Base-by-base conservation (phyloP, 2,888 invertebrate species). In the Opisthograptis luteolata region DNA sequence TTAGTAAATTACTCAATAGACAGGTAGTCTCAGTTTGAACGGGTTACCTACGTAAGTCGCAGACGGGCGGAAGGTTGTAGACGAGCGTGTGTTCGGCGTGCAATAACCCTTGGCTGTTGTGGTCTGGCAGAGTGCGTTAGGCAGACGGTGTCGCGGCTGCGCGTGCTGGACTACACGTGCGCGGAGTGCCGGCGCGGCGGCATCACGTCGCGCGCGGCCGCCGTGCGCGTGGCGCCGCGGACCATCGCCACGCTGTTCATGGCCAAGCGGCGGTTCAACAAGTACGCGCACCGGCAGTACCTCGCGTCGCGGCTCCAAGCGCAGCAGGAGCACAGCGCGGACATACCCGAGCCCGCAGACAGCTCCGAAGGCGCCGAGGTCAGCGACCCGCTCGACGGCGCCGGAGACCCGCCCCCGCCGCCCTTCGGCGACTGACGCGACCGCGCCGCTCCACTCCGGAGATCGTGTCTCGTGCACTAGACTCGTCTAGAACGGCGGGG, bases 211-310 rank as follows among this genome's bases (percentile, higher is more conserved):
- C 87, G 89, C 66, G 85, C 89, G 8, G 89, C 89, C 55, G 89
- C 89, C 67, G 89, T 83, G 55, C 86, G 89, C 44, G 79, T 84
- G 13, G 89, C 89, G 66, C 89, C 89, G 69, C 82, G 89, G 50
- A 90, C 89, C 66, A 87, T 90, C 78, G 89, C 89, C 75, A 89
- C 89, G 63, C 84, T 90, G 42, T 90, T 90, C 84, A 90, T 90
- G 89, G 89, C 89, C 71, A 90, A 90, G 82, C 87, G 89, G 1
- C 85, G 89, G 58, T 90, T 90, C 87, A 90, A 90, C 87, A 89
- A 89, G 79, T 90, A 90, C 84, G 89, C 89, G 70, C 89, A 89
- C 69, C 81, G 84, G 24, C 89, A 89, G 82, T 90, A 89, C 83
- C 60, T 89, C 69, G 73, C 69, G 62, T 78, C 75, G 60, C 75